Base-by-base conservation (phyloP, 2,113 vertebrate species). In the Cheirogaleus medius region DNA sequence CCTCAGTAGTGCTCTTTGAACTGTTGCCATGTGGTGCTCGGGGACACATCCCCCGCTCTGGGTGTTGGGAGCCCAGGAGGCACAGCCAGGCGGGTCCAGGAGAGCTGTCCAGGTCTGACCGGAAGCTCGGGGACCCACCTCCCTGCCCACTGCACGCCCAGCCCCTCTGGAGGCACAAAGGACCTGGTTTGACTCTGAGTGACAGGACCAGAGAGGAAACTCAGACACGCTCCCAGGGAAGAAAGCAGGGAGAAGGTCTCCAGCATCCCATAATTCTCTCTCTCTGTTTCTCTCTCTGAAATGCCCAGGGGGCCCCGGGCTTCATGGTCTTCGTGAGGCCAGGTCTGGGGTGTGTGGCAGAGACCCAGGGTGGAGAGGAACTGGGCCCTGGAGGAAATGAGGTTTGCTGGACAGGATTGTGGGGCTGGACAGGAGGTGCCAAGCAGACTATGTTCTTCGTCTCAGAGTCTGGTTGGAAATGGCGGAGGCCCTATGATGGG, bases 241-340 rank as follows among this genome's bases (percentile, higher is more conserved):
- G 39, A 34, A n/a, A 92, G 37, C 42, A 71, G 15, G 12, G n/a
- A 23, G 7, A 23, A 17, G 20, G 9, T 18, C 44, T 56, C 12
- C 29, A 8, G 25, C 10, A 17, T 21, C 39, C 14, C 9, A 2
- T 1, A 14, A n/a, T 0, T 44, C 39, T 44, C 47, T 29, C 18
- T 92, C 47, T 29, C 18, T 73, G 15, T 23, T 37, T 17, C 63
- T 82, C 13, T 66, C 56, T 56, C 4, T 14, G 37, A 37, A 13
- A 74, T 20, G 0, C 13, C 21, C 10, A 10, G 1, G 14, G 27
- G 5, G 13, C 44, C 6, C n/a, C 54, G 37, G 20, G 54, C 7
- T 39, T 54, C 37, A 34, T 25, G 3, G 39, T 60, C 34, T 58
- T 56, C 18, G 42, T 17, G 25, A 6, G 37, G 8, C 42, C 60